These are phyloP conservation scores for Vidua chalybeata DNA, from an alignment of 2,113 vertebrate species.

Conservation along the genomic window DNA sequence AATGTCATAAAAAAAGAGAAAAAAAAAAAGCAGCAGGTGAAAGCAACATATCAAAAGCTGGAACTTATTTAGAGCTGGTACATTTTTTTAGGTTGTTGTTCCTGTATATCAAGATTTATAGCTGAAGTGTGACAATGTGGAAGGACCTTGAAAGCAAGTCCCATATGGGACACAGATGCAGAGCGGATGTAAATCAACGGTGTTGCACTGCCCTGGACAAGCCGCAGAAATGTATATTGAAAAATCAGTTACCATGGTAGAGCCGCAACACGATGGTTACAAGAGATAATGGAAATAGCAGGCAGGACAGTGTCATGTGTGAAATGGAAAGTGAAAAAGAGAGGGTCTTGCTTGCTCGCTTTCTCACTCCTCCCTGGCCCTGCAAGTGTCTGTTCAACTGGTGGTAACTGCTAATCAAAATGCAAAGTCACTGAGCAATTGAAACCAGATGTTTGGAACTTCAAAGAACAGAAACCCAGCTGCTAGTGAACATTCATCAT, in stretches of 20 bases:
- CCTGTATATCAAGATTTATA: slow-evolving; percentile 60
- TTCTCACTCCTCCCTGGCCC: slow-evolving; percentile 6
- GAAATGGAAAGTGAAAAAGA: slow-evolving; percentile 64
- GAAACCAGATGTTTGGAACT: slow-evolving; percentile 81
- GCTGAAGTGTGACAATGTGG: slow-evolving; percentile 48
- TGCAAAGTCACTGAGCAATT: slow-evolving; percentile 68
- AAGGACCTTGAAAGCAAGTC: slow-evolving; percentile 61
- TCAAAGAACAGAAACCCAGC: slow-evolving; percentile 76
- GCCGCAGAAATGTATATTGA: slow-evolving; percentile 23
- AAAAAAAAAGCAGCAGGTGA: slow-evolving; percentile 34
- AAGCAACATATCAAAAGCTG: slow-evolving; percentile 43
- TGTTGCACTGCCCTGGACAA: slow-evolving; percentile 32
- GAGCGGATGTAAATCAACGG: slow-evolving; percentile 54
- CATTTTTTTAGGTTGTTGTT: slow-evolving; percentile 39
- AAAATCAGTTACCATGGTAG: slow-evolving; percentile 58
- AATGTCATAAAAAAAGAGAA: slow-evolving; percentile 8
- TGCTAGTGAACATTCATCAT: slow-evolving; percentile 56
- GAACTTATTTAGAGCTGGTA: slow-evolving; percentile 30
- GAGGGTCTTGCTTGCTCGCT: slow-evolving; percentile 27
- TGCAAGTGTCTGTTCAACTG: slow-evolving; percentile 51
- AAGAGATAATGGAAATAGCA: slow-evolving; percentile 52
- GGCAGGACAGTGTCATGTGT: background rate
- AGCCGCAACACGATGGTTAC: background rate
- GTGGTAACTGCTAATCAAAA: slow-evolving; percentile 71
- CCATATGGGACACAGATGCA: slow-evolving; percentile 54